These are phyloP conservation scores for Pelusios castaneus DNA, from an alignment of 2,113 vertebrate genomes.

Conservation along the genomic window DNA sequence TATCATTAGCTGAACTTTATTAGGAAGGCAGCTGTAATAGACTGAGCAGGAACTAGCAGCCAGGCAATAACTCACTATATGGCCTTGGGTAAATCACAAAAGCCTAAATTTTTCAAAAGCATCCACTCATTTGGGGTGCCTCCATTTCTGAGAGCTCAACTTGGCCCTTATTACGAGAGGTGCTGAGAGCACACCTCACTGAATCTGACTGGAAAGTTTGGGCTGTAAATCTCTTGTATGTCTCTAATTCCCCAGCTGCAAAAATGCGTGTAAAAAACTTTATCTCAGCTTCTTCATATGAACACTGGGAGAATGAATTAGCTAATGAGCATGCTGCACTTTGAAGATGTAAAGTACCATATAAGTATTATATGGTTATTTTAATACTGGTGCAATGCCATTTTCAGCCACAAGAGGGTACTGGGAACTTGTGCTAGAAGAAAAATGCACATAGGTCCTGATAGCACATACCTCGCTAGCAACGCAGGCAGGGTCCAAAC, in stretches of 20 bases:
- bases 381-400: slow-evolving; percentile 31
- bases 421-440: background rate
- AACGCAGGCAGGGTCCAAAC: too few species aligned
- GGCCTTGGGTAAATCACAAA: background rate
- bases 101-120: background rate
- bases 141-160: background rate
- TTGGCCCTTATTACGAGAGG: background rate
- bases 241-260: background rate
- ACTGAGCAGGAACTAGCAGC: background rate
- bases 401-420: slow-evolving; percentile 57
- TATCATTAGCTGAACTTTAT: fast-evolving
- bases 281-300: background rate
- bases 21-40: background rate
- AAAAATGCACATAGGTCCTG: background rate
- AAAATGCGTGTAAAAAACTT: background rate
- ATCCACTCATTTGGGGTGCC: background rate
- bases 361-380: background rate
- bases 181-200: background rate
- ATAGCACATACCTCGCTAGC: background rate
- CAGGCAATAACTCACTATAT: background rate
- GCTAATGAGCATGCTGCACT: background rate
- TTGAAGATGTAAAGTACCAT: background rate
- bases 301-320: background rate
- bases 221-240: background rate
- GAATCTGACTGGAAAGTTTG: background rate